Conservation (phyloP, 2,888 invertebrate species). For the Trissolcus japonicus region DNA sequence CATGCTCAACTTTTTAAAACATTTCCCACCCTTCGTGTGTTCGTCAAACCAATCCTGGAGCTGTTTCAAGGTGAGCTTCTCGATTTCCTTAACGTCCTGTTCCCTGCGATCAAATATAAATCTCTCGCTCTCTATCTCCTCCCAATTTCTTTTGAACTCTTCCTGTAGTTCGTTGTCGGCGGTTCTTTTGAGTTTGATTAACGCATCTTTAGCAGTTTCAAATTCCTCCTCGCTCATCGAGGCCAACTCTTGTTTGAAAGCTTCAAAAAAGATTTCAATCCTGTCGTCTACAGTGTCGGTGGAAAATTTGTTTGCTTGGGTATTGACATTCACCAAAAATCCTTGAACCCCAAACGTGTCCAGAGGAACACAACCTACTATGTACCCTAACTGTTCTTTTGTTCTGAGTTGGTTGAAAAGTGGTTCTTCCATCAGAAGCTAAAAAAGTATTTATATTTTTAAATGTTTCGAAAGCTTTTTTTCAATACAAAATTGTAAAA, state of each 20-base stretch:
- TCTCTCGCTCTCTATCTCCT: slow-evolving; percentile 84
- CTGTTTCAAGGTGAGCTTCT: slow-evolving; percentile 75
- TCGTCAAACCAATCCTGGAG: slow-evolving; percentile 65
- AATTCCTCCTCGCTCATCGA: slow-evolving; percentile 81
- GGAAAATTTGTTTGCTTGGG: slow-evolving; percentile 84
- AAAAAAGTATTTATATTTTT: slow-evolving; percentile 27
- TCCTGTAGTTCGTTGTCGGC: slow-evolving; percentile 87
- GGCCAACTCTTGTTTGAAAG: slow-evolving; percentile 80
- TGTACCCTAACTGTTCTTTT: slow-evolving; percentile 92
- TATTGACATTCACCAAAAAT: slow-evolving; percentile 86
- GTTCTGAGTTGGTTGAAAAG: slow-evolving; percentile 91
- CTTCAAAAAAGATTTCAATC: slow-evolving; percentile 84
- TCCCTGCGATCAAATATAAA: slow-evolving; percentile 87
- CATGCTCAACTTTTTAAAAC: slow-evolving; percentile 68
- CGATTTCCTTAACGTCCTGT: slow-evolving; percentile 81
- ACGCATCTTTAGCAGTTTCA: slow-evolving; percentile 80
- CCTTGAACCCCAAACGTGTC: slow-evolving; percentile 89
- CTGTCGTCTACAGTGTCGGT: slow-evolving; percentile 83
- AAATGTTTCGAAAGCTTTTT: background rate
- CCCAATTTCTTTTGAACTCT: slow-evolving; percentile 87
- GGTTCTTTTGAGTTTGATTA: slow-evolving; percentile 86
- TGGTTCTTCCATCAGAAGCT: slow-evolving; percentile 91
- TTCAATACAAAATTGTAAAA: background rate
- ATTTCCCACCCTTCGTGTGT: slow-evolving; percentile 60
- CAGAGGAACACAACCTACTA: slow-evolving; percentile 84